phyloP scores from a whole-genome alignment of 2,888 invertebrate species.

The Panorpa germanica region DNA sequence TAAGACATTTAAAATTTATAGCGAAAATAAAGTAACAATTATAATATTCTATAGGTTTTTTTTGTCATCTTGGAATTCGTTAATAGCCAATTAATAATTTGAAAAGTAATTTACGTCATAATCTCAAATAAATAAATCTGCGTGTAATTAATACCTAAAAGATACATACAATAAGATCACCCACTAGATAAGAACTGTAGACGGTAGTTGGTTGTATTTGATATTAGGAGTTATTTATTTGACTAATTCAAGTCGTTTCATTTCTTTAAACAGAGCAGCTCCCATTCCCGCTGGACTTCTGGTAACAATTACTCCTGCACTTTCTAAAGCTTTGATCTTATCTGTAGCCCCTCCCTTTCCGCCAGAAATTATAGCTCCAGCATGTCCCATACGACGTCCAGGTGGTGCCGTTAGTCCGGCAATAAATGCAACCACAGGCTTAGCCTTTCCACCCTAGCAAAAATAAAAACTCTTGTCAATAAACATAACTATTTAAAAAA shows the following conservation, averaged over 20 bases:
- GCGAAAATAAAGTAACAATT: no score
- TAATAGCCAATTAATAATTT: no score
- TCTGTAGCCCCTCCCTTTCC: slow-evolving; percentile 97
- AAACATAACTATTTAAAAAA: slow-evolving; percentile 8
- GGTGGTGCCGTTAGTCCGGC: slow-evolving; percentile 97
- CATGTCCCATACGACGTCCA: slow-evolving; percentile 97
- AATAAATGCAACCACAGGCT: slow-evolving; percentile 97
- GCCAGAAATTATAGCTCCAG: slow-evolving; percentile 97
- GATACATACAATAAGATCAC: no score
- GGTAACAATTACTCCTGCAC: slow-evolving; percentile 86
- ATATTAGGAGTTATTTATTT: no score
- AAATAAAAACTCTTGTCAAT: slow-evolving; percentile 9
- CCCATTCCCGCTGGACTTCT: slow-evolving; percentile 96
- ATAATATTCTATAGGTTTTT: no score
- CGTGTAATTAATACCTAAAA: no score
- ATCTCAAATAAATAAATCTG: no score
- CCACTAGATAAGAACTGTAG: no score
- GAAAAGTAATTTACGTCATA: no score
- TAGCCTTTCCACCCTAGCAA: slow-evolving; percentile 64
- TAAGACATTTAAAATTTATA: no score
- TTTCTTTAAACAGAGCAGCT: slow-evolving; percentile 68
- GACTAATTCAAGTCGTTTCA: slow-evolving; percentile 57
- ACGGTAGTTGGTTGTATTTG: no score
- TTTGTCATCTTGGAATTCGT: no score
- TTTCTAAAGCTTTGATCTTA: slow-evolving; percentile 88